Evolutionary conservation across 2,888 invertebrate genomes (phyloP).

Genomic region (Plebejus argus): DNA sequence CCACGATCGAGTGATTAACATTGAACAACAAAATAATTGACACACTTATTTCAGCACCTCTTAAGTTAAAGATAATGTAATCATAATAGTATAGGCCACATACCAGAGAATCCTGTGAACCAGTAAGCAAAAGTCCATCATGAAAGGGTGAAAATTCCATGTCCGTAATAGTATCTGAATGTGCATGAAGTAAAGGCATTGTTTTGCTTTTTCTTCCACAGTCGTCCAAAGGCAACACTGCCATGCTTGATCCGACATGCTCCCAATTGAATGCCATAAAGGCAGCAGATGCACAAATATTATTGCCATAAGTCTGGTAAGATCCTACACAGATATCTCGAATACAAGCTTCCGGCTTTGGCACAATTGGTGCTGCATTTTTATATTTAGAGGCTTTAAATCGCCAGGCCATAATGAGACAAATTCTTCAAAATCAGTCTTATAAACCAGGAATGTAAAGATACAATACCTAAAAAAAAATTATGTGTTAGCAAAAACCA

Average conservation of each 20-base stretch:
- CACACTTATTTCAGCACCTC: too few relatives aligned
- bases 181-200: constrained; percentile 92
- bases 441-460: constrained; percentile 70
- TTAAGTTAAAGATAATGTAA: background rate
- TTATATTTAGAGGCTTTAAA: constrained; percentile 99
- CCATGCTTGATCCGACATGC: constrained; percentile 94
- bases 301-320: constrained; percentile 96
- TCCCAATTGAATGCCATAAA: constrained; percentile 98
- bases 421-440: constrained; percentile 71
- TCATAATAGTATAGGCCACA: constrained; percentile 45
- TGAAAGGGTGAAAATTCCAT: constrained; percentile 98
- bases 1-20: too few relatives aligned
- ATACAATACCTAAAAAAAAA: constrained; percentile 52
- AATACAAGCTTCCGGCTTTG: constrained; percentile 95
- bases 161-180: constrained; percentile 95
- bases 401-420: constrained; percentile 91
- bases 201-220: constrained; percentile 94
- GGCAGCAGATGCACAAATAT: constrained; percentile 94
- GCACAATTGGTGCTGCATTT: constrained; percentile 97
- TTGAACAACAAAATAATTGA: background rate
- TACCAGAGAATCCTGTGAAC: constrained; percentile 92
- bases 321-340: constrained; percentile 95
- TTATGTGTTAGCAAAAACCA: background rate
- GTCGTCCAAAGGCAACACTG: constrained; percentile 92
- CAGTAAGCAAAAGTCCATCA: constrained; percentile 94